Conservation (phyloP, 2,797 vertebrate species). For the Enteromius treurensis region DNA sequence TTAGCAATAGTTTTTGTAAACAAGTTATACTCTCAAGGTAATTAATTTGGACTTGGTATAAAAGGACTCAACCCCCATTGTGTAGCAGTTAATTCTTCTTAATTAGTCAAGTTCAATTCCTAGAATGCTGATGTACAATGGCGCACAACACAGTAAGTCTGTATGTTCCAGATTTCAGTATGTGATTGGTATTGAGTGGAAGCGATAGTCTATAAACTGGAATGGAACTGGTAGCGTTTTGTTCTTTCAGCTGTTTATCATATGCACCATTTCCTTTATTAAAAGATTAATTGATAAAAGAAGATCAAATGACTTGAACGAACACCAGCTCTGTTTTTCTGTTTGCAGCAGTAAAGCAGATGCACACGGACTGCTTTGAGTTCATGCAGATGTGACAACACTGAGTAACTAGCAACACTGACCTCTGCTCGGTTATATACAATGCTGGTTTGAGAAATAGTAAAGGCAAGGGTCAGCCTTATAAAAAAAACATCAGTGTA, state of each 20-base stretch:
- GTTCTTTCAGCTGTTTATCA: not conserved
- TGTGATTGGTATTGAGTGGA: not conserved
- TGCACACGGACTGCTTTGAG: not conserved
- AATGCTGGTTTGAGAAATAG: slow-evolving; percentile 14
- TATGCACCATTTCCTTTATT: not conserved
- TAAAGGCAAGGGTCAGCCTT: not conserved
- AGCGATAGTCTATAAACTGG: not conserved
- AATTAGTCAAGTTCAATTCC: slow-evolving; percentile 2
- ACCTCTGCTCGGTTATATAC: not conserved
- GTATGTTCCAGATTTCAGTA: not conserved
- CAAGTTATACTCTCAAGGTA: not conserved
- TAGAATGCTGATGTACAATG: not conserved
- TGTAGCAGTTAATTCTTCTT: not conserved
- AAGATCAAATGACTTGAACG: not conserved
- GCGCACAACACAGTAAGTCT: not conserved
- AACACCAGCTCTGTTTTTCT: slow-evolving; percentile 1
- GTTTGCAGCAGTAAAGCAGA: not conserved
- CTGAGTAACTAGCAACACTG: not conserved
- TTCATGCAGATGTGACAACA: slow-evolving; percentile 29
- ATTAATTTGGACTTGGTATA: slow-evolving; percentile 5
- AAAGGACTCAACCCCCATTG: not conserved
- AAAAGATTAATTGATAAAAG: not conserved
- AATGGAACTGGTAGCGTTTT: not conserved
- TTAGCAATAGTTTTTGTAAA: not conserved
- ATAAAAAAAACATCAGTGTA: not conserved